These are phyloP conservation scores for Drosophila sechellia DNA, from an alignment of 1,140 invertebrate genomes.

Conservation along the genomic window DNA sequence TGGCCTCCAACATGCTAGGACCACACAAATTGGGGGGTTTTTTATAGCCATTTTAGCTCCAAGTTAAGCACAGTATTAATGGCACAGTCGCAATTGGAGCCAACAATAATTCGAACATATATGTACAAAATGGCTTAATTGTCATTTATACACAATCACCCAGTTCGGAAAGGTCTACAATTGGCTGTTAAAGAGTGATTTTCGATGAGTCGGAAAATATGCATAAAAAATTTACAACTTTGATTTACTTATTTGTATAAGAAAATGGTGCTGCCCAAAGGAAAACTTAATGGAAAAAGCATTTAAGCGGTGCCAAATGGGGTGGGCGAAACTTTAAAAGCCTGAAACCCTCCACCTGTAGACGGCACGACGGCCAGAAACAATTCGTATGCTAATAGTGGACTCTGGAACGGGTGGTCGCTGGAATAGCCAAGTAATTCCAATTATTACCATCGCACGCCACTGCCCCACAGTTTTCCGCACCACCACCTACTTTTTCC, in stretches of 20 bases:
- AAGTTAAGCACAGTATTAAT: neutral
- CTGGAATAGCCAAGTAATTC: slow-evolving; percentile 63
- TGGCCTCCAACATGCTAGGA: slow-evolving; percentile 26
- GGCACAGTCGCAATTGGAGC: too few species aligned
- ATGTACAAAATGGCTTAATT: too few species aligned
- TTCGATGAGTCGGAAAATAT: neutral
- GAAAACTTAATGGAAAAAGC: slow-evolving; percentile 32
- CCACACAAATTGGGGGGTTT: neutral
- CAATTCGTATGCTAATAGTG: slow-evolving; percentile 66
- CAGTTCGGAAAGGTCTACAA: too few species aligned
- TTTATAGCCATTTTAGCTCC: neutral
- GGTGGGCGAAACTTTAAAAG: slow-evolving; percentile 22
- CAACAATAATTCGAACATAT: too few species aligned
- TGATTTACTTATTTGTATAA: slow-evolving; percentile 28
- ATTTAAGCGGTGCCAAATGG: slow-evolving; percentile 19
- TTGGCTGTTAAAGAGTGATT: too few species aligned
- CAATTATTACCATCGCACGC: slow-evolving; percentile 78
- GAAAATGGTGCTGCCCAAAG: neutral
- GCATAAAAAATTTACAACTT: slow-evolving; percentile 11
- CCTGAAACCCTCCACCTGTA: neutral
- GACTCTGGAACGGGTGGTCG: slow-evolving; percentile 14
- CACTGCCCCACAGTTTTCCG: slow-evolving; percentile 29
- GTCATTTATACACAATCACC: too few species aligned
- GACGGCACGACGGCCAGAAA: slow-evolving; percentile 22
- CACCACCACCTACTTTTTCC: slow-evolving; percentile 5